Conservation (phyloP, 30 jellyfish, hydroid and myxozoan species). For the Hydra vulgaris region DNA sequence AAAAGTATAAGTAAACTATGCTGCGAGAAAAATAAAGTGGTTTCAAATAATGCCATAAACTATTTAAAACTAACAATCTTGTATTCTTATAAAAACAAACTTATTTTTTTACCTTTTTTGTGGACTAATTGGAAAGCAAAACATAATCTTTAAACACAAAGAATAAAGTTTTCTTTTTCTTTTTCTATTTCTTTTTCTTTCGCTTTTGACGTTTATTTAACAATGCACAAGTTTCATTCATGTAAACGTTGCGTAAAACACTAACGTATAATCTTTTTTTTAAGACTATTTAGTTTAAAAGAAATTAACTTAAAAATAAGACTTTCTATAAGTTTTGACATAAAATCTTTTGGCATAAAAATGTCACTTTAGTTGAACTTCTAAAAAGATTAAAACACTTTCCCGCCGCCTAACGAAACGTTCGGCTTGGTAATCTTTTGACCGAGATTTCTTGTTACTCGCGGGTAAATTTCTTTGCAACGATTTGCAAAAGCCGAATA, state of each 20-base stretch:
- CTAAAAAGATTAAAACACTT: background rate
- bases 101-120: background rate
- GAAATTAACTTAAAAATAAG: too few species aligned
- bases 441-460: constrained; percentile 5
- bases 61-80: too few species aligned
- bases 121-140: constrained; percentile 6
- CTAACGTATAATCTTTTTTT: background rate
- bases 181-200: background rate
- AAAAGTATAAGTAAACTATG: too few species aligned
- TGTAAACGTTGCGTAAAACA: background rate
- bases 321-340: too few species aligned
- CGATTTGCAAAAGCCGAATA: background rate
- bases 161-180: background rate
- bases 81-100: too few species aligned
- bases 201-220: background rate
- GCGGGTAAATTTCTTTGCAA: constrained; percentile 3
- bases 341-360: too few species aligned
- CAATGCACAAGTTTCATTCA: background rate
- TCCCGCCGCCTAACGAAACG: background rate
- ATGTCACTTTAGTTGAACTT: background rate
- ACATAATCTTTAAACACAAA: background rate
- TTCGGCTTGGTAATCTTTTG: constrained; percentile 9
- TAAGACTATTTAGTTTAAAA: too few species aligned
- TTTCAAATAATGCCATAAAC: too few species aligned
- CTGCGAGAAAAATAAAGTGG: too few species aligned